Evolutionary conservation across 2,113 vertebrate species (phyloP).

Genomic region (Callocephalon fimbriatum): DNA sequence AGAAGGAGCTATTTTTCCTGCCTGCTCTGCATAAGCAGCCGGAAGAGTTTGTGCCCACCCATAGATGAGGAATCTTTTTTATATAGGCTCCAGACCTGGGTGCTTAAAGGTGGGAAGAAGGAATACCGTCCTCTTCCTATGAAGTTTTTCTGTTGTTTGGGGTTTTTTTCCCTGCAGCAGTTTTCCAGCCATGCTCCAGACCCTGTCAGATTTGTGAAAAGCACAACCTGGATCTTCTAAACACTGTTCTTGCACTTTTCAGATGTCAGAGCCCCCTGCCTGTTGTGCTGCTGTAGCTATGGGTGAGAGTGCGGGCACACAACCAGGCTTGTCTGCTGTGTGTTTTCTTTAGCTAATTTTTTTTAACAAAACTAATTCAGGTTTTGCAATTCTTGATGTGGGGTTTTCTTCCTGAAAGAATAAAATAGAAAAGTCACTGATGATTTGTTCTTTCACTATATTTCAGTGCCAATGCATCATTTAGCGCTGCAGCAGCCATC

Average conservation of each 20-base stretch:
- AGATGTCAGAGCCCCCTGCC: not conserved
- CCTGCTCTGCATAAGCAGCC: not conserved
- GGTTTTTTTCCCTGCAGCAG: not conserved
- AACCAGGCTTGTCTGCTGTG: not conserved
- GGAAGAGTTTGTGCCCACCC: not conserved
- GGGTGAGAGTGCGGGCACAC: not conserved
- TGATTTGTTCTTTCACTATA: conserved; percentile 65
- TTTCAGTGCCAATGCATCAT: conserved; percentile 62
- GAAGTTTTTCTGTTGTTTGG: not conserved
- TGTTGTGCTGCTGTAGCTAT: not conserved
- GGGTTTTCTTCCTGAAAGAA: conserved; percentile 47
- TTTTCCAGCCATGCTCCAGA: not conserved
- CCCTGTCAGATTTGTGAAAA: not conserved
- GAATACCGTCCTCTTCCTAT: not conserved
- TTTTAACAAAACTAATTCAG: conserved; percentile 46
- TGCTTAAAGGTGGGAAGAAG: not conserved
- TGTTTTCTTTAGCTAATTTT: conserved; percentile 25
- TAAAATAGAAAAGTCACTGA: conserved; percentile 49
- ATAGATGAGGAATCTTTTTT: not conserved
- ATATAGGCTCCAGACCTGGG: not conserved
- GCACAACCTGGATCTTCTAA: not conserved
- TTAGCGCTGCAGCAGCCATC: conserved; percentile 64
- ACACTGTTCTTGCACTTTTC: not conserved
- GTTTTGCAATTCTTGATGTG: conserved; percentile 30
- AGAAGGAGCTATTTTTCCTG: not conserved